Conservation (phyloP, 2,888 invertebrate genomes). For the Caradrina clavipalpis region DNA sequence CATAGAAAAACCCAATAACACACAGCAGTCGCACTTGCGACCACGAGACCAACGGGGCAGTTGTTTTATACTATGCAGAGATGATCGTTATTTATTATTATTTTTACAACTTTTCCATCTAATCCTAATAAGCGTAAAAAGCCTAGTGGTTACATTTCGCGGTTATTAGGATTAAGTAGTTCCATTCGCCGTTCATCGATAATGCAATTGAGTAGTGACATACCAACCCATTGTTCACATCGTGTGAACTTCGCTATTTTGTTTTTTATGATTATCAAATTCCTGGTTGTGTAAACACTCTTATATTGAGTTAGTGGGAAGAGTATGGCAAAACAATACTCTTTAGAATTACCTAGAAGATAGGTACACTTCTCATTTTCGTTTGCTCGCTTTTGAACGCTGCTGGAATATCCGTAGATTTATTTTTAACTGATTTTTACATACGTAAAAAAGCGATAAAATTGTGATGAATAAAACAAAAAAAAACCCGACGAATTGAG, state of each 20-base stretch:
- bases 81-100: too few relatives aligned
- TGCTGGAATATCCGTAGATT: background rate
- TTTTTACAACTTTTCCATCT: too few relatives aligned
- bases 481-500: too few relatives aligned
- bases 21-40: too few relatives aligned
- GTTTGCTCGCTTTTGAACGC: background rate
- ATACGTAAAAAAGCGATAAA: too few relatives aligned
- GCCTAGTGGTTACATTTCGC: too few relatives aligned
- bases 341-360: background rate
- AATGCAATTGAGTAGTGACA: background rate
- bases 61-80: too few relatives aligned
- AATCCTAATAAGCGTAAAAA: too few relatives aligned
- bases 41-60: too few relatives aligned
- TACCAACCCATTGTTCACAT: background rate
- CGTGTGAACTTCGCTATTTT: background rate
- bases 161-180: background rate
- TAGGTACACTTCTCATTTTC: background rate
- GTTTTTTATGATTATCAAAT: constrained; percentile 20
- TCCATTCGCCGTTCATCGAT: background rate
- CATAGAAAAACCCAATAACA: too few relatives aligned
- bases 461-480: too few relatives aligned
- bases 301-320: background rate
- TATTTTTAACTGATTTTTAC: background rate
- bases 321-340: constrained; percentile 20
- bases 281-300: constrained; percentile 4